These are phyloP conservation scores for Blastobasis adustella DNA, from an alignment of 2,888 invertebrate genomes.

Conservation along the genomic window DNA sequence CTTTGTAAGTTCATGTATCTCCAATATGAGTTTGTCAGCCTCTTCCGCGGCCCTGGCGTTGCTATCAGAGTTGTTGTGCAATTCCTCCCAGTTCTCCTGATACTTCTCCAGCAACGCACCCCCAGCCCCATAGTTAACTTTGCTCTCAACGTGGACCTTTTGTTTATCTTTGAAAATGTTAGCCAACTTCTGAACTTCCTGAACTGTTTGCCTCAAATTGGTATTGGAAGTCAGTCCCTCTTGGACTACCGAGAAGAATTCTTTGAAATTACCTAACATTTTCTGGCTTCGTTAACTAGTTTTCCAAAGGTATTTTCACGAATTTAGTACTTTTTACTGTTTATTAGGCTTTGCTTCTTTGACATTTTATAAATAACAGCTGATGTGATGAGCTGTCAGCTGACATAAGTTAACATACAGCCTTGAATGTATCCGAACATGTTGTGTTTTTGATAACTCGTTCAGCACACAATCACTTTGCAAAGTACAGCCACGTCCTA, in stretches of 20 bases:
- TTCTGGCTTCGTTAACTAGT: neutral
- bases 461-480: neutral
- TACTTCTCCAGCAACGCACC: slow-evolving; percentile 80
- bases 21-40: slow-evolving; percentile 56
- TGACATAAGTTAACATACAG: too few relatives aligned
- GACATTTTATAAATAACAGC: too few relatives aligned
- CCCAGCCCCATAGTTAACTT: slow-evolving; percentile 76
- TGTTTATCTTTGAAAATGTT: slow-evolving; percentile 62
- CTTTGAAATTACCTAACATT: slow-evolving; percentile 68
- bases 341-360: too few relatives aligned
- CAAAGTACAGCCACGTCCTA: too few relatives aligned
- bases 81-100: slow-evolving; percentile 81
- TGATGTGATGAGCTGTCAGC: too few relatives aligned
- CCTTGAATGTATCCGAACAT: too few relatives aligned
- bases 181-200: slow-evolving; percentile 62
- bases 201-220: slow-evolving; percentile 55
- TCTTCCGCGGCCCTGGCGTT: slow-evolving; percentile 78
- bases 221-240: slow-evolving; percentile 57
- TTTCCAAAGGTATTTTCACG: too few relatives aligned
- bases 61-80: slow-evolving; percentile 80
- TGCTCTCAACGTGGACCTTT: slow-evolving; percentile 41
- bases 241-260: slow-evolving; percentile 65
- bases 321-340: too few relatives aligned
- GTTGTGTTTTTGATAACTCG: neutral
- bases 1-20: slow-evolving; percentile 47